Evolutionary conservation across 1,140 invertebrate genomes (phyloP), one percentile per base, ranked within the genome.

Genomic region (Mizuhopecten yessoensis): DNA sequence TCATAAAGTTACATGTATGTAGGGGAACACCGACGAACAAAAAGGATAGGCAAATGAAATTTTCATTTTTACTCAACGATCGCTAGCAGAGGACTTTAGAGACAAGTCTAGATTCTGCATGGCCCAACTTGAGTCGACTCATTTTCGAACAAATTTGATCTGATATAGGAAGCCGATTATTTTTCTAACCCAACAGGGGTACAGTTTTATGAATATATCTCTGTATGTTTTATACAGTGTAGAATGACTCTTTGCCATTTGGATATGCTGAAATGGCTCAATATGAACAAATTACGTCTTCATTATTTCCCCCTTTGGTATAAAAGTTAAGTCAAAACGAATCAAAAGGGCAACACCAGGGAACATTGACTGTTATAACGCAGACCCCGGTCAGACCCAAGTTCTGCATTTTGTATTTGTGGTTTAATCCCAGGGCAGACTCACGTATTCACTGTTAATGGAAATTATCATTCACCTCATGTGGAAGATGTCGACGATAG

Each of bases 191-290:
- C n/a, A n/a, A n/a, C n/a, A n/a, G n/a, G n/a, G n/a, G n/a, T n/a
- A n/a, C n/a, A n/a, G n/a, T n/a, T n/a, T n/a, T n/a, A n/a, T n/a
- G n/a, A n/a, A n/a, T n/a, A n/a, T n/a, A n/a, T n/a, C n/a, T n/a
- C n/a, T n/a, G n/a, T n/a, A n/a, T n/a, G n/a, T n/a, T n/a, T n/a
- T n/a, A n/a, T n/a, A n/a, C n/a, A n/a, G n/a, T n/a, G n/a, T n/a
- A n/a, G n/a, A n/a, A n/a, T 75, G 15, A 75, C 57, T 9, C 57
- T 75, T 75, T 75, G 57, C 57, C 57, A 75, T 75, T 75, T 75
- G 2, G n/a, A 29, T 75, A 29, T 75, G 57, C 5, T 75, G n/a
- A 75, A n/a, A 29, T 29, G 57, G 17, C 57, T 75, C 9, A 75
- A 75, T 75, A 75, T 75, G 57, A 29, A 75, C 57, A 75, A 75